Evolutionary conservation across 2,797 vertebrate species (phyloP), one percentile per base, ranked within the genome.

Genomic region (Rousettus madagascariensis): DNA sequence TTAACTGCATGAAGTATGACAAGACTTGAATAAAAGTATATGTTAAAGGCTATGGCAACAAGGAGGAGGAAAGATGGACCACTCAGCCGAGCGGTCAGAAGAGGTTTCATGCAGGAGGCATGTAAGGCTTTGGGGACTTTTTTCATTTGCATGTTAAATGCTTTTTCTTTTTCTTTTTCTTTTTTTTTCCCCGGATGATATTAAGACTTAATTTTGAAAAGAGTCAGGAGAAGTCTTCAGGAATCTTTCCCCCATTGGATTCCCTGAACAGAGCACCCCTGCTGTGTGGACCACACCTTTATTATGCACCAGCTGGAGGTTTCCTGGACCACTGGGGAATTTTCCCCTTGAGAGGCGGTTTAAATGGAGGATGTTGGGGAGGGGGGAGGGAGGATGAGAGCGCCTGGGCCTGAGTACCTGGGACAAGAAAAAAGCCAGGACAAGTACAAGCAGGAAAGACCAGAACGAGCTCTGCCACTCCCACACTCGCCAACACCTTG

Each of bases 191-290:
- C 16, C 16, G 10, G 36, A 22, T 5, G 46, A 15, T 51, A 83
- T 26, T 66, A 91, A 89, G 43, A 46, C 30, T 93, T 83, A 59
- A 17, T 69, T 94, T 91, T 71, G 36, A 79, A 96, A 92, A 90
- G 80, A 43, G 13, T 49, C 17, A 87, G 9, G 38, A 93, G 26
- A 90, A 55, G 68, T 15, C 43, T 78, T 80, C 38, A 28, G 46
- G 19, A 66, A 20, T 71, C 38, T 74, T 53, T 91, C 28, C 53
- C 53, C n/a, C 51, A 55, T 22, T 65, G 26, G 30, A 59, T 79
- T 86, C 49, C 24, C 4, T 1, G 33, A 94, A 49, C 12, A 22
- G n/a, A 86, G 55, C 20, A 24, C 43, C 28, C 74, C 41, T 66
- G 61, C 78, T 20, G 6, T 9, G 33, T 74, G 26, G 57, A 77